These are phyloP conservation scores for Proales similis DNA, from an alignment of 1,140 invertebrate species.

Conservation along the genomic window DNA sequence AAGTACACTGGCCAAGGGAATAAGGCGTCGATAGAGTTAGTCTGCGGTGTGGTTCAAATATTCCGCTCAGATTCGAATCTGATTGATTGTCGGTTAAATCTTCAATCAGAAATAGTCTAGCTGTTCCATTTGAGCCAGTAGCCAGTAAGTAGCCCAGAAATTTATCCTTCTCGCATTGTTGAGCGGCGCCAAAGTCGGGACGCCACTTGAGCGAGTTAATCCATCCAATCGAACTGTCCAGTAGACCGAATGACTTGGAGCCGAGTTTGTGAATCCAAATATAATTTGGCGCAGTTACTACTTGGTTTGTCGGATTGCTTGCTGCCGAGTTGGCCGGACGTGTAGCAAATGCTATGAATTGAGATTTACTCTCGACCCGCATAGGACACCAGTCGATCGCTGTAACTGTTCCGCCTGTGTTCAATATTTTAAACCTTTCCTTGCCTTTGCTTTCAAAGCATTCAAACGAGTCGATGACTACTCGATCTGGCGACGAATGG, in stretches of 20 bases:
- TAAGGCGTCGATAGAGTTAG: constrained; percentile 11
- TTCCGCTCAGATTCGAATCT: not conserved
- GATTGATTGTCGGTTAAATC: not conserved
- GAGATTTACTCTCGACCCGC: too few relatives aligned
- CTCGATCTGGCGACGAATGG: too few relatives aligned
- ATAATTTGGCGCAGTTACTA: constrained; percentile 1
- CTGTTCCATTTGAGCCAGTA: constrained; percentile 18
- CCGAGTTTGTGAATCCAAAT: constrained; percentile 27
- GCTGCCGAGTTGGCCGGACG: too few relatives aligned
- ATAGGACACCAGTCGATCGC: too few relatives aligned
- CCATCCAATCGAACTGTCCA: constrained; percentile 7
- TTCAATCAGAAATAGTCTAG: not conserved
- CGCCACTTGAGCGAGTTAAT: constrained; percentile 12
- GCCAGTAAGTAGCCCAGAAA: constrained; percentile 12
- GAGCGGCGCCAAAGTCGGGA: constrained; percentile 10
- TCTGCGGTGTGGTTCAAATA: not conserved
- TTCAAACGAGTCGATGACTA: too few relatives aligned
- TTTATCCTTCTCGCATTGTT: not conserved
- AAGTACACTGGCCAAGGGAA: constrained; percentile 17
- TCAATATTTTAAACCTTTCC: too few relatives aligned
- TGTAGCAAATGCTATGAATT: too few relatives aligned
- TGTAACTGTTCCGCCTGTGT: too few relatives aligned
- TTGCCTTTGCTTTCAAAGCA: too few relatives aligned
- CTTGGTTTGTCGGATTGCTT: not conserved
- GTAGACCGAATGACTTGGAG: not conserved